Percentiles rank a stretch among this genome's conserved stretches.
These are phyloP conservation scores for Penaeus chinensis DNA, from an alignment of 1,140 invertebrate species.

Conservation along the genomic window DNA sequence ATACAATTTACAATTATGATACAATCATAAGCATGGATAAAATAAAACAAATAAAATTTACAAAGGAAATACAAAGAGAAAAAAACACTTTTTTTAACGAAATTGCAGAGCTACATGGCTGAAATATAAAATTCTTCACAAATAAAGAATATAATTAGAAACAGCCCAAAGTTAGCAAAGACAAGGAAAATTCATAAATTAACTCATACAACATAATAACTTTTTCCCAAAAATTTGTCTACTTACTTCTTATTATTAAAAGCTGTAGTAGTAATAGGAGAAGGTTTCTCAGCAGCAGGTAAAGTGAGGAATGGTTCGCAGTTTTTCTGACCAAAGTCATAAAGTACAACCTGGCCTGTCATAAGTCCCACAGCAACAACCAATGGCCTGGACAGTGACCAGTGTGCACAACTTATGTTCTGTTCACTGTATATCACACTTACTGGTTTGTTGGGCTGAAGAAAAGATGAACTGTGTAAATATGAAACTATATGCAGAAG, in stretches of 20 bases:
- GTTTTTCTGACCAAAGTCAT: slow-evolving; percentile 33
- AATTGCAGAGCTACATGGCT: too few species aligned
- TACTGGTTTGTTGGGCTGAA: slow-evolving; percentile 59
- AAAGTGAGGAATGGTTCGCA: slow-evolving; percentile 41
- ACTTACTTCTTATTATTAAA: slow-evolving; percentile 56
- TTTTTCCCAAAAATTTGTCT: too few species aligned
- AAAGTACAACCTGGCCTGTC: slow-evolving; percentile 39
- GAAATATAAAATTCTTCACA: too few species aligned
- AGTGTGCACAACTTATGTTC: slow-evolving; percentile 38
- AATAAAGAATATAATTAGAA: too few species aligned
- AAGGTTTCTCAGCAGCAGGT: slow-evolving; percentile 35
- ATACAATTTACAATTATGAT: too few species aligned
- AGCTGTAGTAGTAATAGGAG: slow-evolving; percentile 21
- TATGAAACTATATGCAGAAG: too few species aligned
- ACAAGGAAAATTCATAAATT: too few species aligned
- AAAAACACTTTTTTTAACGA: too few species aligned
- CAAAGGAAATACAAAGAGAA: too few species aligned
- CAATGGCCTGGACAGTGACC: slow-evolving; percentile 50
- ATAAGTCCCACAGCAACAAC: slow-evolving; percentile 33
- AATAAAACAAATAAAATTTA: too few species aligned
- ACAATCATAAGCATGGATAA: too few species aligned
- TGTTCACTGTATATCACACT: slow-evolving; percentile 52
- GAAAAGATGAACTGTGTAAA: not conserved
- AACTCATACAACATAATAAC: not conserved
- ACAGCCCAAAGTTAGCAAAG: too few species aligned